Conservation (phyloP, 2,888 invertebrate species). For the Limnephilus rhombicus region DNA sequence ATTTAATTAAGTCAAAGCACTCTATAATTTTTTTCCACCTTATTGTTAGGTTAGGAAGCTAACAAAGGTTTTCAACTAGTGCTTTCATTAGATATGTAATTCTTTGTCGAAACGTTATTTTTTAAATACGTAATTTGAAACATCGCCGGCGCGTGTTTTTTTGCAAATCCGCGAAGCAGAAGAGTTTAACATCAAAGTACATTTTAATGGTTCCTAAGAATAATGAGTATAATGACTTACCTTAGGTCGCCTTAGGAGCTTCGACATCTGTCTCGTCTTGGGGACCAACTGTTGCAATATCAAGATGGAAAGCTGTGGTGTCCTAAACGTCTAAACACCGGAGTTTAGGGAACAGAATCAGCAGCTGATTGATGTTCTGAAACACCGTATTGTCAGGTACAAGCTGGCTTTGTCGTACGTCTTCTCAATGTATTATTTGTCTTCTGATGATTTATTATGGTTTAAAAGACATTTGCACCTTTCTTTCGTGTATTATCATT, state of each 20-base stretch:
- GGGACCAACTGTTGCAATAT: slow-evolving; percentile 35
- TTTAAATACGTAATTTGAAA: neutral
- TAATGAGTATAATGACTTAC: neutral
- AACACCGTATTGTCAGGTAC: slow-evolving; percentile 5
- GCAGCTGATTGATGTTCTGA: slow-evolving; percentile 14
- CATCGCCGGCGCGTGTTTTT: neutral
- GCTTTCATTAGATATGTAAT: neutral
- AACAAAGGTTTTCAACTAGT: neutral
- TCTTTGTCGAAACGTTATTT: neutral
- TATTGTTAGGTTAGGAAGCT: too few species aligned
- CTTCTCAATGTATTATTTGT: neutral
- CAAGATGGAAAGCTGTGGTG: neutral
- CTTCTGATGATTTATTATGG: neutral
- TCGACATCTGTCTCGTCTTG: slow-evolving; percentile 16
- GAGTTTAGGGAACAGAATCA: slow-evolving; percentile 2
- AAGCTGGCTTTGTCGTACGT: neutral
- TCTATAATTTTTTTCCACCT: too few species aligned
- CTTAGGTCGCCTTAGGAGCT: neutral
- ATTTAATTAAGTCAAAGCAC: neutral
- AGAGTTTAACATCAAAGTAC: slow-evolving; percentile 4
- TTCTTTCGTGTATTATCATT: neutral
- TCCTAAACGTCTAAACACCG: neutral
- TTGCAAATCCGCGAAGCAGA: neutral
- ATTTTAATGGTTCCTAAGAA: neutral
- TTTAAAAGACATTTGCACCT: neutral